Evolutionary conservation across 30 jellyfish, hydroid and myxozoan genomes (phyloP).

Genomic region (Aurelia aurita complex sp. Pacific): DNA sequence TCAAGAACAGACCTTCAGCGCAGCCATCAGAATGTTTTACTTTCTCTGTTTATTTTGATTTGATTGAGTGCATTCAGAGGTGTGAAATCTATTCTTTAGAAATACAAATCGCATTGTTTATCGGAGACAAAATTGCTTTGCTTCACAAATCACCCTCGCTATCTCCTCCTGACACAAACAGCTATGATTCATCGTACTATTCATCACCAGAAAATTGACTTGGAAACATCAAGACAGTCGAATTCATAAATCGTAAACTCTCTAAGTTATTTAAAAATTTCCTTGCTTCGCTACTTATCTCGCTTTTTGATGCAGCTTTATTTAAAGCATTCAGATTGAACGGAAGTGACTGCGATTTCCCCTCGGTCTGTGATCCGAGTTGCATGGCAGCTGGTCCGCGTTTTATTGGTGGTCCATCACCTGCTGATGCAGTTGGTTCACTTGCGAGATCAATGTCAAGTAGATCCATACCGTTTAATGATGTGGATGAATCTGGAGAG

Average conservation of each 20-base stretch:
- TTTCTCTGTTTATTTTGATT: too few relatives aligned
- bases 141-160: too few relatives aligned
- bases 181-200: background rate
- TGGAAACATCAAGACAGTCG: conserved; percentile 60
- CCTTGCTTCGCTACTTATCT: conserved; percentile 44
- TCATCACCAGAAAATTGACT: conserved; percentile 49
- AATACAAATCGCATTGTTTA: too few relatives aligned
- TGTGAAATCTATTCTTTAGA: too few relatives aligned
- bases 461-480: conserved; percentile 20
- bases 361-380: conserved; percentile 5
- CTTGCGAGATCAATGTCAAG: conserved; percentile 16
- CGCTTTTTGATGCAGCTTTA: conserved; percentile 14
- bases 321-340: conserved; percentile 40
- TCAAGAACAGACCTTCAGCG: too few relatives aligned
- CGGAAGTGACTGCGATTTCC: conserved; percentile 28
- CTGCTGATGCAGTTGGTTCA: conserved; percentile 1
- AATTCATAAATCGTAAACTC: conserved; percentile 51
- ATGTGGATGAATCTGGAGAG: conserved; percentile 17
- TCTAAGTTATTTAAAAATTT: conserved; percentile 34
- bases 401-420: background rate
- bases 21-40: too few relatives aligned
- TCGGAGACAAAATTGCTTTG: too few relatives aligned
- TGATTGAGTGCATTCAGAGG: too few relatives aligned
- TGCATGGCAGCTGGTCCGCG: background rate
- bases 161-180: too few relatives aligned